Base-by-base conservation (phyloP, 2,888 invertebrate species). In the Phorcus lineatus region DNA sequence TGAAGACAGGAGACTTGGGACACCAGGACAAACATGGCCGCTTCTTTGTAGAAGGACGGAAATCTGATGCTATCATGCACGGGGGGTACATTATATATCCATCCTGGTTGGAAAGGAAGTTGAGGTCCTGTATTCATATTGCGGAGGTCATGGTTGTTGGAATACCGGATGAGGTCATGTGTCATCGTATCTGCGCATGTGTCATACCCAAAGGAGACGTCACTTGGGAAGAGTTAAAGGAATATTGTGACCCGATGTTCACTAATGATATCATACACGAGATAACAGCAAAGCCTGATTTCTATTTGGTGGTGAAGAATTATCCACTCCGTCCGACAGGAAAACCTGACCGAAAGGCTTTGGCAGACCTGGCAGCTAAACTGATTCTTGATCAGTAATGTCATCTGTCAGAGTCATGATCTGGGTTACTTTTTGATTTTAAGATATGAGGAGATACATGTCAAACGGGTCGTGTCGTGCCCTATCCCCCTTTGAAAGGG, bases 1-100 rank as follows among this genome's bases (percentile, higher is more conserved):
- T 74, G 3, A 74, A 74, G 53, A 74, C 74, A 24, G 47, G 52
- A 2, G 74, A 74, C 24, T 6, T 74, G 47, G 74, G 47, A 16
- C 52, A 52, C 52, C 24, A 22, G 47, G 52, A 74, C 24, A 52
- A 74, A 16, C 19, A 74, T 9, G 74, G 74, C 13, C 52, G 74
- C 52, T 52, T 74, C 19, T 74, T 22, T 52, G 74, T 74, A 19
- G 52, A 52, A 19, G 40, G 74, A 52, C 4, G 74, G 52, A n/a
- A 22, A 19, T 74, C 74, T 52, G 74, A 74, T 24, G 74, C 74
- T 24, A 74, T 74, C 13, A 52, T 52, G 24, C 24, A 52, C 16
- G 74, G 74, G 22, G 74, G 11, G 17, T 52, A 52, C 53, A 74
- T 52, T 24, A 52, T 74, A 52, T 74, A 74, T 52, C 74, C 74